Evolutionary conservation across 2,797 vertebrate genomes (phyloP).

Genomic region (Melanotaenia pygmaea): DNA sequence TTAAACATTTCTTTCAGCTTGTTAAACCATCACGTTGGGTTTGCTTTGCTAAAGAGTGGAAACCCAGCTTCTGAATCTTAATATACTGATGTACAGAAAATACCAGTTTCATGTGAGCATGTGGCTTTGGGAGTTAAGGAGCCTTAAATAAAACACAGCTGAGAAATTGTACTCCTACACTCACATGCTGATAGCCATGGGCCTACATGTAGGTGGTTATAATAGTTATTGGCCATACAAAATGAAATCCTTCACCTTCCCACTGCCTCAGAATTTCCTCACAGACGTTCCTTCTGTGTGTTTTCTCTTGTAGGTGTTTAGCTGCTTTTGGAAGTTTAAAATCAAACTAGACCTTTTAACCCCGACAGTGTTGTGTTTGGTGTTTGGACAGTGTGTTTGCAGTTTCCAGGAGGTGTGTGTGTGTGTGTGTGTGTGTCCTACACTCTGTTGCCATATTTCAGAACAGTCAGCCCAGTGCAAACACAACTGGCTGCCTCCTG

Average conservation of each 20-base stretch:
- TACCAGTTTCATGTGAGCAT: neutral
- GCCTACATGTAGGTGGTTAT: conserved; percentile 42
- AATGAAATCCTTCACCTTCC: conserved; percentile 18
- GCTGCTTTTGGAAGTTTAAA: conserved; percentile 19
- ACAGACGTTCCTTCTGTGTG: conserved; percentile 8
- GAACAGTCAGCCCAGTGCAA: conserved; percentile 54
- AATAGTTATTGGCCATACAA: conserved; percentile 29
- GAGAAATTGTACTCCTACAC: conserved; percentile 48
- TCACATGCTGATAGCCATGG: conserved; percentile 32
- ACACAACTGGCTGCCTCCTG: conserved; percentile 70
- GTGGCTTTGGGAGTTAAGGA: conserved; percentile 28
- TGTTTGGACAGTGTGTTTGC: conserved; percentile 40
- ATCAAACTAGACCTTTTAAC: conserved; percentile 14
- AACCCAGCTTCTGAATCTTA: conserved; percentile 5
- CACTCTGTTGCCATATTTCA: conserved; percentile 59
- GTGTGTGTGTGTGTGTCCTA: conserved; percentile 30
- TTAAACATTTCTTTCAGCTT: neutral
- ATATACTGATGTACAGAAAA: conserved; percentile 6
- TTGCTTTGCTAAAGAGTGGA: neutral
- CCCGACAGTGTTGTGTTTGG: conserved; percentile 7
- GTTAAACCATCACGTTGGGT: neutral
- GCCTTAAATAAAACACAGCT: conserved; percentile 1
- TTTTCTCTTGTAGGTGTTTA: neutral
- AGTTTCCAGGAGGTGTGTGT: conserved; percentile 26
- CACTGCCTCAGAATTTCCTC: conserved; percentile 17